Evolutionary conservation across 2,888 invertebrate species (phyloP).

Genomic region (Sphaeridia pumilis): DNA sequence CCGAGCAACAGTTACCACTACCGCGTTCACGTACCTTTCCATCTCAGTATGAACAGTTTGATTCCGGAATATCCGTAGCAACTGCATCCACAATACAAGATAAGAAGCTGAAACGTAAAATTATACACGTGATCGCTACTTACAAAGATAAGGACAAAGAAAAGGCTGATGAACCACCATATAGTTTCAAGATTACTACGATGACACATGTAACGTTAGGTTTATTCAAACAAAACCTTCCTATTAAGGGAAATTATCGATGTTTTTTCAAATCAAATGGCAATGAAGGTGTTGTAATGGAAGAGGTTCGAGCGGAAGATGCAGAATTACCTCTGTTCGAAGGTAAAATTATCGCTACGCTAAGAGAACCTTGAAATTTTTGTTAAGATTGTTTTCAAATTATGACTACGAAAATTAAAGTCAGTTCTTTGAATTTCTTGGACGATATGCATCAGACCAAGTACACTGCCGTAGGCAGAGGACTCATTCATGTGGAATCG

Average conservation of each 20-base stretch:
- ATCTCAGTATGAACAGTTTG: conserved; percentile 6
- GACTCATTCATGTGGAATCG: too few species aligned
- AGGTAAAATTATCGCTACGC: conserved; percentile 13
- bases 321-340: conserved; percentile 9
- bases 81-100: conserved; percentile 12
- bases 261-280: conserved; percentile 13
- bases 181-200: conserved; percentile 12
- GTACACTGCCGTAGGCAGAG: too few species aligned
- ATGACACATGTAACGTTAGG: conserved; percentile 4
- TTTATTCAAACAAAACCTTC: conserved; percentile 13
- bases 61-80: conserved; percentile 15
- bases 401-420: too few species aligned
- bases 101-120: not conserved
- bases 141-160: conserved; percentile 11
- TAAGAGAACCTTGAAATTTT: too few species aligned
- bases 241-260: conserved; percentile 10
- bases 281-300: conserved; percentile 5
- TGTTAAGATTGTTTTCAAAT: too few species aligned
- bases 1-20: conserved; percentile 9
- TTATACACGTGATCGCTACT: not conserved
- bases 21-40: conserved; percentile 15
- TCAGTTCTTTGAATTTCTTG: too few species aligned
- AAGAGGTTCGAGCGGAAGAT: conserved; percentile 12
- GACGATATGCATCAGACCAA: too few species aligned
- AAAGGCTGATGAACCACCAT: conserved; percentile 2